Conservation (phyloP, 2,113 vertebrate species). For the Nymphicus hollandicus region DNA sequence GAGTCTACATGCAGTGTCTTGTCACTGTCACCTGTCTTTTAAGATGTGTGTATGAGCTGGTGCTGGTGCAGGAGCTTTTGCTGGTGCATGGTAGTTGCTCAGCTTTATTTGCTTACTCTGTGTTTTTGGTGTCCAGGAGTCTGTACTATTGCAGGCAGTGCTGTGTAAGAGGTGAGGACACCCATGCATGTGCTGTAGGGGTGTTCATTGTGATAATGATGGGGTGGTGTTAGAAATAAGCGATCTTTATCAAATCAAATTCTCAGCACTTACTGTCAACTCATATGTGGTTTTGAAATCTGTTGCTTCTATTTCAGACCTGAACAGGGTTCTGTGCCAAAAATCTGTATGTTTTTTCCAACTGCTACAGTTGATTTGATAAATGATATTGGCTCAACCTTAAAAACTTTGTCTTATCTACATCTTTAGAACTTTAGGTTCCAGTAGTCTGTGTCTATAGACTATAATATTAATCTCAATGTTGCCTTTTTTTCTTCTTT, state of each 20-base stretch:
- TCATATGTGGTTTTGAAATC: not conserved
- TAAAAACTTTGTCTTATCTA: not conserved
- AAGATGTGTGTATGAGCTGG: not conserved
- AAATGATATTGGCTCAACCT: not conserved
- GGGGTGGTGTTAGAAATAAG: not conserved
- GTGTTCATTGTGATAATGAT: not conserved
- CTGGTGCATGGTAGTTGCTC: not conserved
- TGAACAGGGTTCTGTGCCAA: not conserved
- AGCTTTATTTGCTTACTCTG: not conserved
- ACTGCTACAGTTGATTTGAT: not conserved
- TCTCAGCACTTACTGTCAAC: not conserved
- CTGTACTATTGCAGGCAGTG: not conserved
- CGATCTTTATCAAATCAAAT: not conserved
- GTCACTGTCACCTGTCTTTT: not conserved
- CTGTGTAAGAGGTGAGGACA: not conserved
- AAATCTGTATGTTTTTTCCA: not conserved
- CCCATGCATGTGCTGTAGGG: accelerated
- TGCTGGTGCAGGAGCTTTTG: not conserved
- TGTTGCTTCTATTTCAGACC: not conserved
- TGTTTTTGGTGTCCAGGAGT: not conserved
- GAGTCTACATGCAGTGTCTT: not conserved
- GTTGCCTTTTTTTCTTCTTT: accelerated
- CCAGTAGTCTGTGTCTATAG: not conserved
- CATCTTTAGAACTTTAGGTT: accelerated
- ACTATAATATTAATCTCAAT: not conserved